phyloP scores from a whole-genome alignment of 2,888 invertebrate species.

The Xylota sylvarum region DNA sequence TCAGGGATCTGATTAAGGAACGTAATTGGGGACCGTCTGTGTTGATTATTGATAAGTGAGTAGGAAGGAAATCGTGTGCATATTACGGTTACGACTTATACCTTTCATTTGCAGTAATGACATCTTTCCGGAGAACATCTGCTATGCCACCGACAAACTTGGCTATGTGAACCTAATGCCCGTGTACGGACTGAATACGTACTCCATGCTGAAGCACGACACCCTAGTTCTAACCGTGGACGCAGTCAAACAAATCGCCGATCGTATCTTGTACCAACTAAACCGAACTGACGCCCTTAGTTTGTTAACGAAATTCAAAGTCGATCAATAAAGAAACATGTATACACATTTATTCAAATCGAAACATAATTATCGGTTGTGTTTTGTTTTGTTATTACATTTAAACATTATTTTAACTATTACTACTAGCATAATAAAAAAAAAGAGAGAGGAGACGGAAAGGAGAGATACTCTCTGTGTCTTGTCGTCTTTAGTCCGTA shows the following conservation, averaged over 20 bases:
- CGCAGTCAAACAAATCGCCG: conserved; percentile 94
- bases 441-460: conserved; percentile 62
- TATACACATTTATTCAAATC: conserved; percentile 74
- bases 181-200: conserved; percentile 97
- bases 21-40: conserved; percentile 99
- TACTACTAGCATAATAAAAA: conserved; percentile 72
- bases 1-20: conserved; percentile 92
- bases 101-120: conserved; percentile 89
- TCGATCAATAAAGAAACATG: conserved; percentile 86
- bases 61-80: conserved; percentile 9
- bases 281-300: conserved; percentile 86
- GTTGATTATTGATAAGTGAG: conserved; percentile 96
- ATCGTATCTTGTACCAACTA: conserved; percentile 89
- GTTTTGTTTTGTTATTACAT: conserved; percentile 66
- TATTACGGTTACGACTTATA: neutral
- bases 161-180: conserved; percentile 97
- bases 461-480: conserved; percentile 37
- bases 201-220: conserved; percentile 98
- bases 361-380: conserved; percentile 68
- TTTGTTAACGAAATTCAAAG: conserved; percentile 86
- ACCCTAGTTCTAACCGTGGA: conserved; percentile 94
- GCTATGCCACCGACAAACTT: conserved; percentile 91
- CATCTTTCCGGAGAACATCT: conserved; percentile 94
- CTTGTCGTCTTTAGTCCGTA: conserved; percentile 20
- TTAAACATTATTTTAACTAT: conserved; percentile 75